Percentiles rank a stretch among this genome's conserved stretches.
Conservation (phyloP, 1,140 invertebrate genomes). For the Ceratitis capitata region DNA sequence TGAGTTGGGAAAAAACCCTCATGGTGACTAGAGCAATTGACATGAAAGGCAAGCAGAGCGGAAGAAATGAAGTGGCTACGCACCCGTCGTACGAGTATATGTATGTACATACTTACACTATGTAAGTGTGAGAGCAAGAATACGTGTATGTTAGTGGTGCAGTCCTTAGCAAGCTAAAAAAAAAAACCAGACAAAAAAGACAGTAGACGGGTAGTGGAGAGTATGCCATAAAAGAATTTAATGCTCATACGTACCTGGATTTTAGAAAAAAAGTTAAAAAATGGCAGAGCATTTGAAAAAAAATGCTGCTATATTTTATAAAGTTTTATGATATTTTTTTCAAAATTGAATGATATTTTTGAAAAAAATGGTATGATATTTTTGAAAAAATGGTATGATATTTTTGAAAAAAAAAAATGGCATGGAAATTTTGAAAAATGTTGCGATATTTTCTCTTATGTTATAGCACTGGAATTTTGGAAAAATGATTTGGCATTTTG, state of each 20-base stretch:
- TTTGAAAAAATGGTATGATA: background rate
- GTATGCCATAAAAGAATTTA: background rate
- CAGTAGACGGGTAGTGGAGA: background rate
- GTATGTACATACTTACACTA: too few species aligned
- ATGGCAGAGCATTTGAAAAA: background rate
- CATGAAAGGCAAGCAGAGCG: constrained; percentile 24
- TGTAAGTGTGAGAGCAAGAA: background rate
- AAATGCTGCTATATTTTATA: too few species aligned
- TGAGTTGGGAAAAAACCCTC: background rate
- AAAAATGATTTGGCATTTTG: too few species aligned
- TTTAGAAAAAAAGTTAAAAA: too few species aligned
- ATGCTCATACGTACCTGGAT: background rate
- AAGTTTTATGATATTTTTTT: background rate
- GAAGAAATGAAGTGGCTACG: background rate
- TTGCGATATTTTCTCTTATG: too few species aligned
- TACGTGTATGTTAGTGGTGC: background rate
- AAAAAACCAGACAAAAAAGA: background rate
- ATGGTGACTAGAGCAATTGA: background rate
- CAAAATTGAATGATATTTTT: background rate
- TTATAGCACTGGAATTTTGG: too few species aligned
- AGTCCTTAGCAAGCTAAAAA: background rate
- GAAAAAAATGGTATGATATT: background rate
- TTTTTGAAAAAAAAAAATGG: background rate
- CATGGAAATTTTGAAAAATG: too few species aligned
- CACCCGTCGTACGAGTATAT: too few species aligned